Conservation (phyloP, 2,888 invertebrate species). For the Drosophila prostipennis region DNA sequence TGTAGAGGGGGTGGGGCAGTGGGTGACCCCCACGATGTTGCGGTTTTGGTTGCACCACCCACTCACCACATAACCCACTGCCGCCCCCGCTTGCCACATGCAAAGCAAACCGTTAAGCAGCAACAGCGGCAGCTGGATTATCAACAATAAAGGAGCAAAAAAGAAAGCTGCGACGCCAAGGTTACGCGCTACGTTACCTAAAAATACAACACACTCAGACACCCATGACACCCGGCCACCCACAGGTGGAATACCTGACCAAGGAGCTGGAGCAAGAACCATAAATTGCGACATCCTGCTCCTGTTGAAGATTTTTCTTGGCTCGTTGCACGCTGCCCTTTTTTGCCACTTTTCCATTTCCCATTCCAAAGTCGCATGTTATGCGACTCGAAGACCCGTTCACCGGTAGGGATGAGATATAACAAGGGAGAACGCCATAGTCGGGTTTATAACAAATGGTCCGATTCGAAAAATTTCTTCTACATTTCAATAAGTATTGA, state of each 20-base stretch:
- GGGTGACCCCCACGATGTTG: conserved; percentile 45
- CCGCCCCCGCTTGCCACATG: conserved; percentile 31
- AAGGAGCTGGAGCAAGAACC: conserved; percentile 11
- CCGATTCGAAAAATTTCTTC: too few species aligned
- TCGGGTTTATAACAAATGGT: too few species aligned
- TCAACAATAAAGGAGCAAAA: conserved; percentile 22
- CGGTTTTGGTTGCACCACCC: conserved; percentile 43
- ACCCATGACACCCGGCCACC: conserved; percentile 14
- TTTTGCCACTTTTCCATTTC: neutral
- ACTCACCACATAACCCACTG: conserved; percentile 1
- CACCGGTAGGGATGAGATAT: neutral
- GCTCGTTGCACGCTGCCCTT: conserved; percentile 11
- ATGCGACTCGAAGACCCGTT: neutral
- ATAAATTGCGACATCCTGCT: conserved; percentile 32
- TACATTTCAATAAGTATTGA: too few species aligned
- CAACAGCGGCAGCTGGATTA: conserved; percentile 16
- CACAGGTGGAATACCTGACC: conserved; percentile 2
- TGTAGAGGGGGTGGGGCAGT: conserved; percentile 10
- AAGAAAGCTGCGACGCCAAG: conserved; percentile 59
- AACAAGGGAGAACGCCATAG: too few species aligned
- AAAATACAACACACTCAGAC: conserved; percentile 32
- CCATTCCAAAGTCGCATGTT: neutral
- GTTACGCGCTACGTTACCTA: conserved; percentile 53
- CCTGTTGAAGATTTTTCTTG: conserved; percentile 30
- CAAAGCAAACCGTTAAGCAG: conserved; percentile 57